Base-by-base conservation (phyloP, 2,888 invertebrate genomes). In the Drepana falcataria region DNA sequence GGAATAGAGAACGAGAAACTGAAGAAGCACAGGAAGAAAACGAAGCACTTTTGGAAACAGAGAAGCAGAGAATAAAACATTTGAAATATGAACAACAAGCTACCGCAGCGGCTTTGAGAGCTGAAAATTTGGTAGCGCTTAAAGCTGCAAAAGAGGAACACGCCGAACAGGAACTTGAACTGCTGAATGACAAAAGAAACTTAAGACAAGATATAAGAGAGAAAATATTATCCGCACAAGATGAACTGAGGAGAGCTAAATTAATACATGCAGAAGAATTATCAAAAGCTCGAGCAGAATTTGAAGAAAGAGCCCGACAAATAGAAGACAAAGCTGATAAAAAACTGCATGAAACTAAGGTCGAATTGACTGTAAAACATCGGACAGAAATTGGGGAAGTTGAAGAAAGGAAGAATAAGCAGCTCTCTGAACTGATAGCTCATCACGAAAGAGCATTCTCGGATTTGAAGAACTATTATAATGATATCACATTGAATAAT, bases 401-500 rank as follows among this genome's bases (percentile, higher is more conserved):
- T 5, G 97, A 98, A 77, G 97, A 98, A 75, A 92, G 97, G 48
- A 98, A 98, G 85, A 97, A 97, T 82, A 93, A 94, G 53, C 98
- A 98, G 77, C 93, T 98, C 3, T 93, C 94, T 6, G 95, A 95
- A 47, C 84, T 98, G 58, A 96, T 96, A 61, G 92, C 93, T 44
- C 94, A 95, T 71, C 98, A 99, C 74, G 97, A 97, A 61, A 93
- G 93, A 66, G 95, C 96, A 0, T 97, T 97, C 77, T 93, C 94
- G 48, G 97, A 98, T 79, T 95, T 98, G 87, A 98, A 98, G 81
- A 96, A 95, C 81, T 98, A 98, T 85, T 99, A 98, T 76, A 98
- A 98, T 73, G 97, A 98, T 71, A 98, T 98, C 53, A 97, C 97
- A 0, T 89, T 97, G 9, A 98, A 98, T 81, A 98, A 98, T 85